Percentiles rank a stretch among this genome's conserved stretches.
phyloP scores from a whole-genome alignment of 2,888 invertebrate species.

The Priocnemis perturbator region DNA sequence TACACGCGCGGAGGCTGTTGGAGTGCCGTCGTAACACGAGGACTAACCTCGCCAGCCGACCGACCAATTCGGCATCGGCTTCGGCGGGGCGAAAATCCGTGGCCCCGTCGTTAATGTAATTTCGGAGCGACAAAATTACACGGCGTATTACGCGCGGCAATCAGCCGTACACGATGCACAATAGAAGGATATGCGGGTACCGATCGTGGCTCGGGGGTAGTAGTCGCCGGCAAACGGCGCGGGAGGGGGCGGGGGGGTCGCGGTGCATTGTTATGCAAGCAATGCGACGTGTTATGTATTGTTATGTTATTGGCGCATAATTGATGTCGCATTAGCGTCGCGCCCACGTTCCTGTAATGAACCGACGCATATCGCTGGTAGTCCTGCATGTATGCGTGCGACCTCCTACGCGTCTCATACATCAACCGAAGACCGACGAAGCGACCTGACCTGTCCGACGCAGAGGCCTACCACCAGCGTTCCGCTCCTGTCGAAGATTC shows the following conservation, averaged over 20 bases:
- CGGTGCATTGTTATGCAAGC: conserved; percentile 69
- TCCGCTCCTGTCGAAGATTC: not conserved
- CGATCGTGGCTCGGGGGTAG: conserved; percentile 36
- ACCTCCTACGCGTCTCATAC: conserved; percentile 36
- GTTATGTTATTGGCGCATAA: conserved; percentile 72
- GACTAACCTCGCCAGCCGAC: no score
- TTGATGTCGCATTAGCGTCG: conserved; percentile 71
- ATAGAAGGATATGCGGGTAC: conserved; percentile 60
- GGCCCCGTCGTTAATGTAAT: conserved; percentile 36
- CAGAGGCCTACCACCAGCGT: not conserved
- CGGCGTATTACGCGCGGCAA: conserved; percentile 65
- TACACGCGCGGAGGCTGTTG: no score
- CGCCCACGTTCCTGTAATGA: conserved; percentile 67
- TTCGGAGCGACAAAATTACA: conserved; percentile 61
- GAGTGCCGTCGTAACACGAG: no score
- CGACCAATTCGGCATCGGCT: no score
- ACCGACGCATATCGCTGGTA: conserved; percentile 61
- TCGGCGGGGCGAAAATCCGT: no score
- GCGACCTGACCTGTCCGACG: conserved; percentile 6
- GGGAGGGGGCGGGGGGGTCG: conserved; percentile 38
- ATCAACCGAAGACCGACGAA: conserved; percentile 19
- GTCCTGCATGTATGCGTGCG: conserved; percentile 36
- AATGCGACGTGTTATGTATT: conserved; percentile 72
- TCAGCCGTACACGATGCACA: conserved; percentile 62
- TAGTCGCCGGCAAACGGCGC: conserved; percentile 12